Evolutionary conservation across 2,113 vertebrate genomes (phyloP), one percentile per base, ranked within the genome.

Genomic region (Phodopus roborovskii): DNA sequence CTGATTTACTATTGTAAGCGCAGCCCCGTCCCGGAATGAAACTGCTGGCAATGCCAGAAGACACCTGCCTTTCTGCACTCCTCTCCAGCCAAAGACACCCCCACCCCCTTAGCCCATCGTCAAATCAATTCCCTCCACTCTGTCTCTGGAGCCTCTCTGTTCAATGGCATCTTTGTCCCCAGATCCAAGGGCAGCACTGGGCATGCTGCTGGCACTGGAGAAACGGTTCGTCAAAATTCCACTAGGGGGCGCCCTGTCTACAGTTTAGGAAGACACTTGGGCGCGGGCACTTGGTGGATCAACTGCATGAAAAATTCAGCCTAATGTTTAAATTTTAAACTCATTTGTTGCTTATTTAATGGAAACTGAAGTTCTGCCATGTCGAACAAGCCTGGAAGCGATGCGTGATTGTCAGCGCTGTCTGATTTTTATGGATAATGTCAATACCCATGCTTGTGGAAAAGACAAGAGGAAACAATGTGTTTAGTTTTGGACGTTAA

Each of bases 301-400:
- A 92, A 93, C 88, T 20, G 95, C 90, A 97, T 98, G 91, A 98
- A 98, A 98, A 97, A 98, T 98, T 98, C 95, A 98, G 92, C 77
- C 92, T 91, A 42, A 66, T 96, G 82, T 97, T 98, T 98, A 98
- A 98, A 97, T 97, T 98, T 98, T 98, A 20, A 98, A 97, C 92
- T 94, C 48, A 92, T 89, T 97, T 96, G 95, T 96, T 96, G 96
- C 97, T 98, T 98, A 97, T 94, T 98, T 98, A 98, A 98, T 98
- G 97, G 96, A 98, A 98, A 96, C 95, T 95, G 97, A 98, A 98
- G 96, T 50, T 42, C 84, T 97, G 97, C 96, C 97, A 93, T 95
- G 94, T 81, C 26, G 79, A 90, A 95, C 95, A 95, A 96, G 96
- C 97, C 98, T 96, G 19, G 58, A 60, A 98, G 97, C 77, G 0